Conservation (phyloP, 1,140 invertebrate species). For the Aphelenchoides besseyi region DNA sequence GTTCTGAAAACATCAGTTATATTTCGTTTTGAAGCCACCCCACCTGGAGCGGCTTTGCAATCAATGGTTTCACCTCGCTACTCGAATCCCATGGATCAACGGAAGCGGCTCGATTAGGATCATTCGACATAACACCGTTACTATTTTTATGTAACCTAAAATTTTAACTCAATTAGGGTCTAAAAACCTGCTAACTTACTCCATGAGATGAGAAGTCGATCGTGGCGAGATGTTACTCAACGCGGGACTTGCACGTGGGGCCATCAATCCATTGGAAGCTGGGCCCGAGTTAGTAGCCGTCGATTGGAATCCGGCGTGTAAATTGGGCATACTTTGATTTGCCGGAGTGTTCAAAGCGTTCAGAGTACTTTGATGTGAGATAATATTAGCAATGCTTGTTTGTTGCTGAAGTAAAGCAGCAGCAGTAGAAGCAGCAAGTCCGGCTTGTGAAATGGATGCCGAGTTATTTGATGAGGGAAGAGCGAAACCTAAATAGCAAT, state of each 20-base stretch:
- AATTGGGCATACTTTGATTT: conserved; percentile 21
- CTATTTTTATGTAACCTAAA: conserved; percentile 36
- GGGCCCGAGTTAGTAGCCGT: conserved; percentile 1
- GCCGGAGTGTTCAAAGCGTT: not conserved
- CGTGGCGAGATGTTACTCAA: conserved; percentile 22
- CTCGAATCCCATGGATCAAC: conserved; percentile 25
- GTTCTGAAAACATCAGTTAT: not conserved
- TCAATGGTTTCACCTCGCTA: conserved; percentile 27
- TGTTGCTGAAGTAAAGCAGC: conserved; percentile 19
- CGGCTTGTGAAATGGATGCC: not conserved
- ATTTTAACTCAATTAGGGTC: not conserved
- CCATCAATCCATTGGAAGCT: conserved; percentile 12
- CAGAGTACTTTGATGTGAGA: conserved; percentile 11
- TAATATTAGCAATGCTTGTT: conserved; percentile 15
- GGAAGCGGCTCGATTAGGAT: conserved; percentile 4
- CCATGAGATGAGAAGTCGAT: conserved; percentile 26
- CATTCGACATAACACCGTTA: conserved; percentile 18
- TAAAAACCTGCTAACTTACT: conserved; percentile 14
- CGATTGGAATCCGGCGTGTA: conserved; percentile 6
- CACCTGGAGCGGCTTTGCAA: conserved; percentile 18
- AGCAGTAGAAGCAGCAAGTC: not conserved
- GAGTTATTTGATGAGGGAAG: not conserved
- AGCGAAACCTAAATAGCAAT: not conserved
- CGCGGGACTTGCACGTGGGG: not conserved
- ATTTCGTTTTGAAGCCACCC: not conserved